These are phyloP conservation scores for Drosophila austrosaltans DNA, from an alignment of 2,888 invertebrate species.

Conservation along the genomic window DNA sequence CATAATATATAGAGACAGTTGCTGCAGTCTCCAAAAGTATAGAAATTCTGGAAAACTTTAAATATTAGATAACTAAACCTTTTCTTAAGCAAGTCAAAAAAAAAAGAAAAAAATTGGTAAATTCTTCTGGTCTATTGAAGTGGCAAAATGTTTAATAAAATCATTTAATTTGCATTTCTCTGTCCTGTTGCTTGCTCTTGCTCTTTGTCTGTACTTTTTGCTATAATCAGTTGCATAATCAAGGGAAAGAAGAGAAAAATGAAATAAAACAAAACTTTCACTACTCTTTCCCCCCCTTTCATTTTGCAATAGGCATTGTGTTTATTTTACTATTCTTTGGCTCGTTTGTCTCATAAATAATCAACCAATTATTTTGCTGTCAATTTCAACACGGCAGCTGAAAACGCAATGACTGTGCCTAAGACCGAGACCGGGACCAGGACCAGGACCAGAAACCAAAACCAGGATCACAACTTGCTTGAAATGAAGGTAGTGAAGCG, in stretches of 20 bases:
- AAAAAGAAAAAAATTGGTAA: too few relatives aligned
- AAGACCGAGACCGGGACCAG: conserved; percentile 25
- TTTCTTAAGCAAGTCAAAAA: too few relatives aligned
- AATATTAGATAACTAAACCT: too few relatives aligned
- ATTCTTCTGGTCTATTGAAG: too few relatives aligned
- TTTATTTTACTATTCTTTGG: conserved; percentile 3
- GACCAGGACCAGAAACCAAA: conserved; percentile 12
- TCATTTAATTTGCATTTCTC: not conserved
- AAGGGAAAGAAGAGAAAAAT: not conserved
- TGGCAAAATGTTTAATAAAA: not conserved
- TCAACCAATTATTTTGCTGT: conserved; percentile 81
- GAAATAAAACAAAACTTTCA: conserved; percentile 4
- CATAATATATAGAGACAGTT: too few relatives aligned
- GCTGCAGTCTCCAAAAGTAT: too few relatives aligned
- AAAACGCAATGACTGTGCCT: conserved; percentile 72
- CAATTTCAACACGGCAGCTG: conserved; percentile 80
- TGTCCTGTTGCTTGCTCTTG: not conserved
- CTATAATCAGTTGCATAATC: conserved; percentile 5
- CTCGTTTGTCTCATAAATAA: conserved; percentile 76
- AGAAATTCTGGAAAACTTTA: too few relatives aligned
- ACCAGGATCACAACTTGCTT: conserved; percentile 7
- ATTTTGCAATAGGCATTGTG: conserved; percentile 3
- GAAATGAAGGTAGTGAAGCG: conserved; percentile 17
- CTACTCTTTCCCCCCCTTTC: not conserved
- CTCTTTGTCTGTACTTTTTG: conserved; percentile 4